Evolutionary conservation across 2,888 invertebrate genomes (phyloP).

Genomic region (Geotrupes spiniger): DNA sequence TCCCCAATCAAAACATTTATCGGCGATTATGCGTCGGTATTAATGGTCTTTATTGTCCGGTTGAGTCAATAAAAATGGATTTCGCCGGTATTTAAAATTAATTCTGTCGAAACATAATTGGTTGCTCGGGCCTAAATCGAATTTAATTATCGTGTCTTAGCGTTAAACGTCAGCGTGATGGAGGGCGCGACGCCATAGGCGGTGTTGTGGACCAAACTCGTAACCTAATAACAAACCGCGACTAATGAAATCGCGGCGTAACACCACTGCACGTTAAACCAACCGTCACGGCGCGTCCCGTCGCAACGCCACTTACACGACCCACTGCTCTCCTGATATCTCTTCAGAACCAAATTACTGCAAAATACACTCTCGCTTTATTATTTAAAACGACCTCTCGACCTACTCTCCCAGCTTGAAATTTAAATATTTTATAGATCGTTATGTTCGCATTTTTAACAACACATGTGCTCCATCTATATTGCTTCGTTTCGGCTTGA

Average conservation of each 20-base stretch:
- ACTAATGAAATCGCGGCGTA: slow-evolving; percentile 36
- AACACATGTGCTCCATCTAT: too few relatives aligned
- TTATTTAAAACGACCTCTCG: slow-evolving; percentile 1
- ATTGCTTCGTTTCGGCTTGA: too few relatives aligned
- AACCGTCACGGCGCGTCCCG: slow-evolving; percentile 25
- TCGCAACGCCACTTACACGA: slow-evolving; percentile 23
- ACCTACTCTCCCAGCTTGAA: too few relatives aligned
- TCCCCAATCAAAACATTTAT: too few relatives aligned
- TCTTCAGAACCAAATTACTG: slow-evolving; percentile 27
- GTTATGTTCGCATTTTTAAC: too few relatives aligned
- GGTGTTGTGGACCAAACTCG: slow-evolving; percentile 22
- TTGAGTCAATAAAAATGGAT: too few relatives aligned
- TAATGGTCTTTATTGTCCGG: too few relatives aligned
- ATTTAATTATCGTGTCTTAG: slow-evolving; percentile 13
- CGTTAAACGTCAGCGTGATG: slow-evolving; percentile 18
- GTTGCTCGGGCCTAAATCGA: too few relatives aligned
- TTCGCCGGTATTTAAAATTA: too few relatives aligned
- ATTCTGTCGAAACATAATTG: too few relatives aligned
- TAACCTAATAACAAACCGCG: slow-evolving; percentile 37
- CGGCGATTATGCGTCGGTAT: too few relatives aligned
- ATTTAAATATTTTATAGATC: too few relatives aligned
- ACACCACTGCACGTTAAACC: slow-evolving; percentile 30
- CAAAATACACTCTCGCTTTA: slow-evolving; percentile 19
- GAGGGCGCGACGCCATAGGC: slow-evolving; percentile 17
- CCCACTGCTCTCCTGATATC: slow-evolving; percentile 27